Percentiles rank a stretch among this genome's conserved stretches.
These are phyloP conservation scores for Hedya salicella DNA, from an alignment of 2,888 invertebrate genomes.

Conservation along the genomic window DNA sequence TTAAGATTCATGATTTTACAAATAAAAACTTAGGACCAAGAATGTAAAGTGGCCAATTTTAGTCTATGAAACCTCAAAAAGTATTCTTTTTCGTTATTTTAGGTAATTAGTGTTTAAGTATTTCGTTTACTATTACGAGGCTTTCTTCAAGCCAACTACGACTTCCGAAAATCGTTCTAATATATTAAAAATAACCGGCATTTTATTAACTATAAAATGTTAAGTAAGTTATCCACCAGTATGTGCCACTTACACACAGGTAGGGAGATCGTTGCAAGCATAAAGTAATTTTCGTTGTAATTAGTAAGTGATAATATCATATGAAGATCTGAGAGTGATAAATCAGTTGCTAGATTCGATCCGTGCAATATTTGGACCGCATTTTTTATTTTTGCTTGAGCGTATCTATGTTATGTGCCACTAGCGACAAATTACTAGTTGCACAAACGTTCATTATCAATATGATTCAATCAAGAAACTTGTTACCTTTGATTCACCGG, in stretches of 20 bases:
- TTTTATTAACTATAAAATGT: not conserved
- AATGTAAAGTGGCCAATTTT: not conserved
- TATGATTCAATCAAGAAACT: no score
- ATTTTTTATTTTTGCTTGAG: no score
- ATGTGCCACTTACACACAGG: not conserved
- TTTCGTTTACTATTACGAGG: not conserved
- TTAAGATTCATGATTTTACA: conserved; percentile 6
- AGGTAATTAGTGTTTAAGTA: not conserved
- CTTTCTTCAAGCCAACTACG: conserved; percentile 8
- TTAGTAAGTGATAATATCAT: not conserved
- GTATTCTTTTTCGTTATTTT: conserved; percentile 6
- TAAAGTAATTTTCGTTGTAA: not conserved
- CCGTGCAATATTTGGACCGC: no score
- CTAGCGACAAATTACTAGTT: no score
- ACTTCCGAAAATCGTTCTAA: not conserved
- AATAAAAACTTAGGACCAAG: conserved; percentile 12
- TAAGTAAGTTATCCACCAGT: not conserved
- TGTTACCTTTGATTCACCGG: no score
- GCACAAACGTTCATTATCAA: no score
- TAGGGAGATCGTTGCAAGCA: not conserved
- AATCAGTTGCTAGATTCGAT: no score
- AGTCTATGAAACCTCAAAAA: not conserved
- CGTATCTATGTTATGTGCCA: no score
- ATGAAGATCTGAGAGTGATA: no score
- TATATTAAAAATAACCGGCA: not conserved